A percentile compares a stretch with the other conserved stretches of the same genome.
Evolutionary conservation across 2,888 invertebrate species (phyloP).

Genomic region (Parelbella ahira): DNA sequence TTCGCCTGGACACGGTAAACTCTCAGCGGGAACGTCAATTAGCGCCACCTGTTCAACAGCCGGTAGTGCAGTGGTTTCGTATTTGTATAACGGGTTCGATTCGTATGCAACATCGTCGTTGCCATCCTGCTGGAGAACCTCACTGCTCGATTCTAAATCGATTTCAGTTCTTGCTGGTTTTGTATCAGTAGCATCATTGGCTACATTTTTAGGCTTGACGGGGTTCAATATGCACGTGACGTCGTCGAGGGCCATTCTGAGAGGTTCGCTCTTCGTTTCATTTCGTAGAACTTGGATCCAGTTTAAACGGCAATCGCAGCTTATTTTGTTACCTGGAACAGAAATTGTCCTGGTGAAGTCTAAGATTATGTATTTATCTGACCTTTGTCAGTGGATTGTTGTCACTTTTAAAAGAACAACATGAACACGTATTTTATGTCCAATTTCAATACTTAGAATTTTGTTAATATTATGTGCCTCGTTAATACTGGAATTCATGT

Average conservation of each 20-base stretch:
- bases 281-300: conserved; percentile 88
- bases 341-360: no score
- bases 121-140: conserved; percentile 42
- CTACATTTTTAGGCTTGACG: conserved; percentile 33
- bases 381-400: no score
- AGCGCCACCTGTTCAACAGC: conserved; percentile 49
- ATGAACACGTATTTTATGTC: no score
- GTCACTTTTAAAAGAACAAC: no score
- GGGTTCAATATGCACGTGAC: conserved; percentile 79
- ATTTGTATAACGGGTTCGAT: conserved; percentile 42
- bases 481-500: no score
- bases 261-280: conserved; percentile 86
- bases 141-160: conserved; percentile 44
- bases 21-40: conserved; percentile 53
- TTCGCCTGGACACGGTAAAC: conserved; percentile 55
- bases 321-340: conserved; percentile 86
- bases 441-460: no score
- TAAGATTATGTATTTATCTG: no score
- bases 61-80: conserved; percentile 51
- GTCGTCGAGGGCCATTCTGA: conserved; percentile 84
- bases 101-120: conserved; percentile 50
- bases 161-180: conserved; percentile 37
- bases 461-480: no score
- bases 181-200: conserved; percentile 27
- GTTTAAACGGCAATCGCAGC: conserved; percentile 89